These are phyloP conservation scores for Margarornis squamiger DNA, from an alignment of 2,797 vertebrate species.

Conservation along the genomic window DNA sequence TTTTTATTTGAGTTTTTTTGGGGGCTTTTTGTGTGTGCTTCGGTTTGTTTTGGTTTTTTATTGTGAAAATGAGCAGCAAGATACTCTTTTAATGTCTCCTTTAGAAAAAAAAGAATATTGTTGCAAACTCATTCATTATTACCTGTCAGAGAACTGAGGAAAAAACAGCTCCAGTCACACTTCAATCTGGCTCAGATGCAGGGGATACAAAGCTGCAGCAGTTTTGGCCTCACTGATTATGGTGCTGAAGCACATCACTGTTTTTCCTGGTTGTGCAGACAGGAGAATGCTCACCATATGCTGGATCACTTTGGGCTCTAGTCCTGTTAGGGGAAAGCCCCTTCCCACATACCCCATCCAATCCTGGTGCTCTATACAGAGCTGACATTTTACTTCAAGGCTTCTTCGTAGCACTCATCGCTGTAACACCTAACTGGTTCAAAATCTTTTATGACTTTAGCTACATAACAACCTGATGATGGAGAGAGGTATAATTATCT, in stretches of 20 bases:
- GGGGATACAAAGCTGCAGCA: background rate
- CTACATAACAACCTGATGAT: background rate
- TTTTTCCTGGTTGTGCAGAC: background rate
- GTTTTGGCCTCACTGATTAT: background rate
- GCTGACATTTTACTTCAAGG: background rate
- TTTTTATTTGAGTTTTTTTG: background rate
- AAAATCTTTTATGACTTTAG: slow-evolving; percentile 14
- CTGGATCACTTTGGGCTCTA: background rate
- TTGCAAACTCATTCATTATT: background rate
- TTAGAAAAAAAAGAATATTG: background rate
- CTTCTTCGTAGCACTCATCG: background rate
- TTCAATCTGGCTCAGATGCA: background rate
- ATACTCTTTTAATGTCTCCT: background rate
- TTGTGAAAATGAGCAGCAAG: background rate
- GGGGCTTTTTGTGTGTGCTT: background rate
- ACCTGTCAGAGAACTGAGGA: background rate
- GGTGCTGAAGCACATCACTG: background rate
- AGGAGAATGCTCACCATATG: background rate
- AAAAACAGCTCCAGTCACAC: background rate
- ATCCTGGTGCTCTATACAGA: background rate
- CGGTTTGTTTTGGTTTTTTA: background rate
- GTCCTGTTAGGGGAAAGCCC: background rate
- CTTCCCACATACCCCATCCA: background rate
- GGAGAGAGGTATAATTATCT: slow-evolving; percentile 18
- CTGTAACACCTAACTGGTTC: background rate